Evolutionary conservation across 2,113 vertebrate genomes (phyloP).

Genomic region (Tyto alba): DNA sequence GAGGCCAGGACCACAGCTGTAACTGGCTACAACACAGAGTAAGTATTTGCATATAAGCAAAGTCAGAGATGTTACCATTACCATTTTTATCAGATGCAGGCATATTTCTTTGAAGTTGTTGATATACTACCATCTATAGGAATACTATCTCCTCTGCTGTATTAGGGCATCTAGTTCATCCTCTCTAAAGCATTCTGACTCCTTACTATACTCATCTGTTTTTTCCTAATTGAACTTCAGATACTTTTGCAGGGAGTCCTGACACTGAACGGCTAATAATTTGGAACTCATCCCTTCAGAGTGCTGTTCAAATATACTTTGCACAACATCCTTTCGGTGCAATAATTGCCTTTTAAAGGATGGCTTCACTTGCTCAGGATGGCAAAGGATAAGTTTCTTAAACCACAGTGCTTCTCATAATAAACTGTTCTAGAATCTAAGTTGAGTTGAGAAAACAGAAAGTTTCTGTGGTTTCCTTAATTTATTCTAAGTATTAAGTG

Average conservation of each 20-base stretch:
- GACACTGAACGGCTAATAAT: not conserved
- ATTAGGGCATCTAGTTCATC: not conserved
- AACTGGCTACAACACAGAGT: not conserved
- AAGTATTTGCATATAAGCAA: not conserved
- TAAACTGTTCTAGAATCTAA: not conserved
- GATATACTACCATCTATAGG: not conserved
- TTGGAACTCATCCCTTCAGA: not conserved
- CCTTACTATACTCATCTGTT: rapidly evolving
- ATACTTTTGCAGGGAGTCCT: not conserved
- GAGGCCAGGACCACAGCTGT: not conserved
- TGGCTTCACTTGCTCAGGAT: not conserved
- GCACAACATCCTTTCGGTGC: not conserved
- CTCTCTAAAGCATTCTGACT: not conserved
- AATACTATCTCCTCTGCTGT: not conserved
- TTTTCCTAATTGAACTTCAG: not conserved
- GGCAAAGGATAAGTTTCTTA: not conserved
- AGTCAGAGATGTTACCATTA: rapidly evolving
- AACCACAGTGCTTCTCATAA: not conserved
- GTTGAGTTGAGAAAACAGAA: not conserved
- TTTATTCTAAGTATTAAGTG: not conserved
- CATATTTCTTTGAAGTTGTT: not conserved
- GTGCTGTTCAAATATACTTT: not conserved
- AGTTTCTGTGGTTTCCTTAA: not conserved
- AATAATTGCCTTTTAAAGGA: not conserved
- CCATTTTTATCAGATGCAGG: not conserved